These are phyloP conservation scores for Parazoanthus darwini DNA, from an alignment of 92 coral and sea anemone genomes.

Conservation along the genomic window DNA sequence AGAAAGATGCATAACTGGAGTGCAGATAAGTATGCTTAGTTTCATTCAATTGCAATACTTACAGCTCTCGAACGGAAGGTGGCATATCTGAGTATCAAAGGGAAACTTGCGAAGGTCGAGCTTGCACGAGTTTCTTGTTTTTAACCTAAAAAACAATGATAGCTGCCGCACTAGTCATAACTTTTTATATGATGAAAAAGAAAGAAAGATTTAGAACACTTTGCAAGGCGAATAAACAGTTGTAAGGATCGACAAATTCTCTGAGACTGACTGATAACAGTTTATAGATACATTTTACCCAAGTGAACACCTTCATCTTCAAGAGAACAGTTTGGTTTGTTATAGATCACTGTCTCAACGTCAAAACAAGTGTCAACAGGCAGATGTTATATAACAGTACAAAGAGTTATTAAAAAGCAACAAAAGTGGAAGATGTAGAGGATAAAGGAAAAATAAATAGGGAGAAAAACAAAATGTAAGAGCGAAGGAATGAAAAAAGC, in stretches of 20 bases:
- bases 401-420: not conserved
- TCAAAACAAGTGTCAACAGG: not conserved
- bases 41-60: conserved; percentile 45
- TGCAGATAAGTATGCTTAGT: too few relatives aligned
- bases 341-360: too few relatives aligned
- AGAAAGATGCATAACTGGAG: too few relatives aligned
- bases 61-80: conserved; percentile 95
- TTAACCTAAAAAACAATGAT: not conserved
- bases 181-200: not conserved
- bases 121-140: conserved; percentile 69
- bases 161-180: not conserved
- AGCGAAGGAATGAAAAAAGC: too few relatives aligned
- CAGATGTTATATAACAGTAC: not conserved
- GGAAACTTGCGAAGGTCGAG: conserved; percentile 93
- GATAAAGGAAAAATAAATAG: too few relatives aligned
- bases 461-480: too few relatives aligned
- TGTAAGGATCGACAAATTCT: not conserved
- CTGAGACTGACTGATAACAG: not conserved
- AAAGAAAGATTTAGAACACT: not conserved
- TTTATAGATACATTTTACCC: not conserved
- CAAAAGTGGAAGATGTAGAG: too few relatives aligned
- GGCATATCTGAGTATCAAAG: conserved; percentile 86
- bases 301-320: not conserved
- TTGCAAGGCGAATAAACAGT: not conserved
- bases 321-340: too few relatives aligned